Percentiles rank a stretch among this genome's conserved stretches.
These are phyloP conservation scores for Acrobasis repandana DNA, from an alignment of 2,888 invertebrate species.

Conservation along the genomic window DNA sequence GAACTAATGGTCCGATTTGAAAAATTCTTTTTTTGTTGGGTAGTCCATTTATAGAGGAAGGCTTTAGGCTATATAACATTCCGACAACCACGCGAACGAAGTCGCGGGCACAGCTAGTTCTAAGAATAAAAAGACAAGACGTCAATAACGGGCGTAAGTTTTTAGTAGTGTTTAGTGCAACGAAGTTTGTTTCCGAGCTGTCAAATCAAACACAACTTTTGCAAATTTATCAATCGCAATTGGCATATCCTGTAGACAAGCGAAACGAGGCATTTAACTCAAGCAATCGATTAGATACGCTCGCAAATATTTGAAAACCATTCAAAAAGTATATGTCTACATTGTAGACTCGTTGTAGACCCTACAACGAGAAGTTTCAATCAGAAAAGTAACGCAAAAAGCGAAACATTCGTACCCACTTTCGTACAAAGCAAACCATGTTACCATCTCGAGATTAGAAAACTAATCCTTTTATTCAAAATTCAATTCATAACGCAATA, in stretches of 20 bases:
- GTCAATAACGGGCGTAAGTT: no score
- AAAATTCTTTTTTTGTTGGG: no score
- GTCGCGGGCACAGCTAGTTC: no score
- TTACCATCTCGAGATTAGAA: conserved; percentile 9
- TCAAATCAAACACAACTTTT: neutral
- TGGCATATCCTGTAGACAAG: conserved; percentile 17
- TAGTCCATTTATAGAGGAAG: no score
- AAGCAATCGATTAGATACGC: conserved; percentile 19
- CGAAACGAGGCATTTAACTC: conserved; percentile 18
- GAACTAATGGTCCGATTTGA: no score
- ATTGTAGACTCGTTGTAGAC: no score
- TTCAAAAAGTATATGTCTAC: neutral
- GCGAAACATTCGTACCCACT: conserved; percentile 16
- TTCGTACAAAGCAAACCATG: conserved; percentile 13
- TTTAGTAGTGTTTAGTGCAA: no score
- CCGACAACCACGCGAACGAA: no score
- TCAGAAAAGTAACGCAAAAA: conserved; percentile 8
- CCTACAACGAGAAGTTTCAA: conserved; percentile 8
- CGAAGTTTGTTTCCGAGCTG: neutral
- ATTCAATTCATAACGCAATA: conserved; percentile 8
- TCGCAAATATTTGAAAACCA: conserved; percentile 14
- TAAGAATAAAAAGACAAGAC: no score
- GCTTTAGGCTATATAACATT: no score
- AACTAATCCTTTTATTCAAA: conserved; percentile 9
- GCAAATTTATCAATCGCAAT: neutral